Conservation (phyloP, 2,888 invertebrate genomes). For the Cylindroiulus punctatus region DNA sequence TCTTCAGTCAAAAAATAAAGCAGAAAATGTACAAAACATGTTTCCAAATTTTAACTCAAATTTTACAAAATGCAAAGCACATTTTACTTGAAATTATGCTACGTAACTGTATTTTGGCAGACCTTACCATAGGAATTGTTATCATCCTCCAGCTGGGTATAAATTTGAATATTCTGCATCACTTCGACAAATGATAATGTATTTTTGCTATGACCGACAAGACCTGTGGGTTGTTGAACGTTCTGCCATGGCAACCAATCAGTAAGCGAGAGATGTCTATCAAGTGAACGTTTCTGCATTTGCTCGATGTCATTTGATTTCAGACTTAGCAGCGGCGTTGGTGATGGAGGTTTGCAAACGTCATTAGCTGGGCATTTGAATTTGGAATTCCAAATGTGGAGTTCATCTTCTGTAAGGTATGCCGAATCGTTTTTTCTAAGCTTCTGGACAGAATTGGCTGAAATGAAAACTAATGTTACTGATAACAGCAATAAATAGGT, state of each 20-base stretch:
- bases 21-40: no score
- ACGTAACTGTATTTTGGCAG: no score
- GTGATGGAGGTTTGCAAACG: not conserved
- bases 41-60: no score
- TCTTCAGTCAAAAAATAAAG: no score
- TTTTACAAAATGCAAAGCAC: no score
- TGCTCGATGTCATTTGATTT: not conserved
- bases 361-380: not conserved
- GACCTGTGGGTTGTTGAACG: constrained; percentile 15
- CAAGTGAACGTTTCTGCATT: not conserved
- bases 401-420: constrained; percentile 21
- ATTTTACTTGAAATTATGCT: no score
- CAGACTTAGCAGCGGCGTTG: constrained; percentile 7
- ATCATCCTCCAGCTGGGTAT: not conserved
- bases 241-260: constrained; percentile 54
- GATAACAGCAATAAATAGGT: no score
- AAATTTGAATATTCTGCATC: constrained; percentile 17
- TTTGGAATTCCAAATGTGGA: constrained; percentile 54
- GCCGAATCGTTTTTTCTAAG: not conserved
- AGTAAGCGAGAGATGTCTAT: constrained; percentile 37
- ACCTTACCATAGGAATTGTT: constrained; percentile 35
- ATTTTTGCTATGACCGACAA: constrained; percentile 51
- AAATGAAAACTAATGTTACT: not conserved
- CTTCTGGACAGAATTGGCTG: not conserved
- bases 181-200: constrained; percentile 27